Evolutionary conservation across 1,140 invertebrate species (phyloP), one percentile per base, ranked within the genome.

Genomic region (Thaumetopoea pityocampa): DNA sequence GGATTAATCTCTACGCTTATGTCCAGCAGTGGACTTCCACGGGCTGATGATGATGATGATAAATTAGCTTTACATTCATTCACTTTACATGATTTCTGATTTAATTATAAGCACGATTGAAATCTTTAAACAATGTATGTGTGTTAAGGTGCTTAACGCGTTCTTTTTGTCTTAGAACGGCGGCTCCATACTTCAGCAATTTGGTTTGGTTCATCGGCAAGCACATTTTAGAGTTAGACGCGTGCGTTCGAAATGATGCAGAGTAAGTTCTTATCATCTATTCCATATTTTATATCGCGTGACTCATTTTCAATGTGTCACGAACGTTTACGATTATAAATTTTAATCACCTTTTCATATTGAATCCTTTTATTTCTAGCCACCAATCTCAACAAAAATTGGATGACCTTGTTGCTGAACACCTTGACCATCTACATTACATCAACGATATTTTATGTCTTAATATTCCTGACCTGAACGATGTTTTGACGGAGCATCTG

Each of bases 151-250:
- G 35, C 23, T 37, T 23, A 27, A 17, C 17, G 17, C 20, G 4
- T 22, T 34, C 12, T 3, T 51, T 51, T 60, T 49, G 30, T 66
- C 67, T n/a, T 48, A 90, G 94, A 85, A 98, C 98, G 28, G 96
- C 97, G 24, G 95, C 96, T 11, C 96, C 97, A 5, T 99, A 99
- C 86, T 99, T 99, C 74, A 98, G 96, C 47, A 99, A 99, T 86
- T 88, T 99, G 12, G 97, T 99, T n/a, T 98, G 97, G 96, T 98
- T 99, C 67, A 98, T 99, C 72, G 98, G 97, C 30, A 98, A 97
- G 86, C 97, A 99, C 79, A 97, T 99, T 41, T 87, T 99, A 43
- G 97, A 99, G 82, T 85, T 99, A 30, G 97, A 99, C 82, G 90
- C 90, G 2, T 99, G 97, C 87, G 95, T 99, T 14, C 89, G 96